Base-by-base conservation (phyloP, 1,140 invertebrate genomes). In the Drosophila aff. region DNA sequence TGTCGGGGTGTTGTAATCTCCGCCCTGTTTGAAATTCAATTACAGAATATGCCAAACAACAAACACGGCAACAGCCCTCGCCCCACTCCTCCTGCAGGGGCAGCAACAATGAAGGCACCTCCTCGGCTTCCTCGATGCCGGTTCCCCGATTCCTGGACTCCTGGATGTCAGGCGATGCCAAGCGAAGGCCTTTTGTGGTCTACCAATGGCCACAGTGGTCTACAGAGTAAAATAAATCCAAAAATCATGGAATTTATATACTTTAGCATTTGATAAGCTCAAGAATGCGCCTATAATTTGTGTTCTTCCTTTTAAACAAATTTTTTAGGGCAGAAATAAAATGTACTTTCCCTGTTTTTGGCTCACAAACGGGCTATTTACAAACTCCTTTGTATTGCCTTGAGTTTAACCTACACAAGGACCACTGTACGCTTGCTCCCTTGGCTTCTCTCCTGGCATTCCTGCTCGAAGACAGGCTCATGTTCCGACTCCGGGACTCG, bases 31-130 rank as follows among this genome's bases (percentile, higher is more conserved):
- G 61, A 82, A 87, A 89, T 90, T 89, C 84, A 89, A 89, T 89
- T 89, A 89, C 85, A 85, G 79, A 90, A 89, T 84, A 84, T 89
- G 84, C 89, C 84, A 90, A 84, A 89, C 81, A 90, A 81, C 55
- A 66, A 67, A 55, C 62, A 57, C 53, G 31, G 49, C 38, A 41
- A 63, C 43, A 47, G 55, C 47, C 36, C 23, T 55, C 13, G 33
- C 10, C 18, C 49, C 10, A 26, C 47, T 53, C 11, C 31, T 10
- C 11, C 18, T 13, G 43, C 18, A 15, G 44, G 18, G 5, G 43
- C 43, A 21, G 47, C 58, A 65, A 43, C 69, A 79, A 68, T 52
- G 59, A 36, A 28, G 23, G 47, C 77, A 62, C 52, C 33, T 15
- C 15, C 13, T 46, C 58, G 60, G 28, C 46, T 60, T 52, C 47